A percentile compares a stretch with the other conserved stretches of the same genome.
phyloP scores from a whole-genome alignment of 2,888 invertebrate species.

The Steinernema scapterisci region DNA sequence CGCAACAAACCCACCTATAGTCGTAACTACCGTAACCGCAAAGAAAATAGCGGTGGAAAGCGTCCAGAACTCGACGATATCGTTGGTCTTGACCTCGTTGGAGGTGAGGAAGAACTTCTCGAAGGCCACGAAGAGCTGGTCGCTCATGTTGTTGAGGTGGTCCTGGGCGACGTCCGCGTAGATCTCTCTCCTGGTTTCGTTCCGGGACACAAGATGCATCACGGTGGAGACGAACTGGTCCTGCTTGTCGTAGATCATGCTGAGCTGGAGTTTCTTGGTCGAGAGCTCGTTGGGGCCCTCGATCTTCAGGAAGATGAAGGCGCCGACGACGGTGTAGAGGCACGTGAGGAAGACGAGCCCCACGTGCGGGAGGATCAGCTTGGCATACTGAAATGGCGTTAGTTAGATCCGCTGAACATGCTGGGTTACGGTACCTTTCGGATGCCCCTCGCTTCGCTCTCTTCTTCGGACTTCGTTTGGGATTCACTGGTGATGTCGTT shows the following conservation, averaged over 20 bases:
- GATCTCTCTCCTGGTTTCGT: constrained; percentile 39
- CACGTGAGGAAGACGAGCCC: constrained; percentile 67
- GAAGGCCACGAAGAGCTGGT: constrained; percentile 66
- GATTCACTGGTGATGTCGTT: constrained; percentile 52
- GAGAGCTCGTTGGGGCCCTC: constrained; percentile 65
- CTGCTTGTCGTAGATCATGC: constrained; percentile 56
- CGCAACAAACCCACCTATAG: constrained; percentile 52
- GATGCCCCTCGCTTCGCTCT: constrained; percentile 51
- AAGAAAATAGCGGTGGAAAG: constrained; percentile 68
- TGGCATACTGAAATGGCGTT: constrained; percentile 59
- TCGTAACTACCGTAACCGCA: constrained; percentile 67
- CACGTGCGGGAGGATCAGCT: constrained; percentile 67
- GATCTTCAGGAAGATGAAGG: constrained; percentile 65
- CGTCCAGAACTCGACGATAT: constrained; percentile 65
- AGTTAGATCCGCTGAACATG: not conserved
- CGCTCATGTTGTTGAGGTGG: constrained; percentile 65
- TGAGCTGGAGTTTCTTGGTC: constrained; percentile 55
- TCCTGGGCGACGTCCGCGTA: constrained; percentile 47
- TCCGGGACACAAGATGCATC: constrained; percentile 42
- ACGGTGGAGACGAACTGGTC: constrained; percentile 57
- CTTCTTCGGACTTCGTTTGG: constrained; percentile 55
- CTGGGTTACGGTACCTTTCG: constrained; percentile 47
- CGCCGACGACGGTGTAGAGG: constrained; percentile 64
- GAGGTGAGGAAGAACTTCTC: constrained; percentile 66
- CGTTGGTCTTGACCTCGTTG: constrained; percentile 64